Evolutionary conservation across 1,140 invertebrate species (phyloP), one percentile per base, ranked within the genome.

Genomic region (Stegodyphus mimosarum): DNA sequence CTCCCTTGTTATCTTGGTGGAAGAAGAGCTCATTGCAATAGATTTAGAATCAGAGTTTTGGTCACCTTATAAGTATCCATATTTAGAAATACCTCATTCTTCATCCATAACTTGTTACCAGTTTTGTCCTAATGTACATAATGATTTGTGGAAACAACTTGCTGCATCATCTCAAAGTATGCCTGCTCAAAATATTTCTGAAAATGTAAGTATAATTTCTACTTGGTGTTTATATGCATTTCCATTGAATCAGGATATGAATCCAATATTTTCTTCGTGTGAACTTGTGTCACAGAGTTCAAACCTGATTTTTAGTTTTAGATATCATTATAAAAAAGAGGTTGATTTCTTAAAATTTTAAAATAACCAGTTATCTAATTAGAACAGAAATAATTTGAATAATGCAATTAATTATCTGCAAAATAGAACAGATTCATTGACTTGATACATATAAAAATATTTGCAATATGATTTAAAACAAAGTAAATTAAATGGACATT

Each of bases 1-100:
- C 73, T 88, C 93, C 6, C 90, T 98, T 33, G 91, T 97, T 69
- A 95, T 99, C 9, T 91, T 99, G 49, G 94, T 95, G 0, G 97
- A 99, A 89, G 97, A 99, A 90, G 98, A 99, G 91, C 89, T 99
- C 52, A 95, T 99, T 50, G 95, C 94, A 15, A 95, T 98, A 71
- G 97, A 99, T 91, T 92, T 99, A 50, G 92, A 93, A 33, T 93
- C 94, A 15, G 92, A 94, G 0, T 93, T 94, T 87, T 97, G 97
- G 95, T 94, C 94, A 77, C 67, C 89, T 7, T 93, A 97, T 90
- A 93, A 94, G 69, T 91, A 96, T 79, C 97, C 97, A 0, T 99
- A 99, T 92, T 91, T 99, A 71, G 95, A 96, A 83, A 96, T 96
- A 5, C 92, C 99, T 6, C 97, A 99, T 90, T 96, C 96, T 6